Percentiles rank a stretch among this genome's conserved stretches.
These are phyloP conservation scores for Drosophila borealis DNA, from an alignment of 2,888 invertebrate species.

Conservation along the genomic window DNA sequence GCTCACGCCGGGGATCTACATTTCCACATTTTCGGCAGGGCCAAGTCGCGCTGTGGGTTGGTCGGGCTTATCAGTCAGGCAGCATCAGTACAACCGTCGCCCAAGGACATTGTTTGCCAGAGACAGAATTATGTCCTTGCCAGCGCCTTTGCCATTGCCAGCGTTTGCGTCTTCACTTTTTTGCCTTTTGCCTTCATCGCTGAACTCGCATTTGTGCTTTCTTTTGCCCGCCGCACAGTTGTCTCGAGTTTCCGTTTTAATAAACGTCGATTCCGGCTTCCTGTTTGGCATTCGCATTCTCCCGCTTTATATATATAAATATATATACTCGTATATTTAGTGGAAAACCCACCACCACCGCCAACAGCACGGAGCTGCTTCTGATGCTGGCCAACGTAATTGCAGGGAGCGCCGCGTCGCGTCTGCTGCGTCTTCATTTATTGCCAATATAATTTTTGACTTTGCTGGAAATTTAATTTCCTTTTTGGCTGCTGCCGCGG, in stretches of 20 bases:
- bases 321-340: slow-evolving; percentile 39
- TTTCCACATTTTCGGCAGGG: slow-evolving; percentile 26
- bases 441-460: slow-evolving; percentile 82
- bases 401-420: slow-evolving; percentile 57
- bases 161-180: slow-evolving; percentile 33
- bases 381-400: slow-evolving; percentile 49
- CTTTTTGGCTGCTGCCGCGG: slow-evolving; percentile 50
- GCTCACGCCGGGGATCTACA: slow-evolving; percentile 2
- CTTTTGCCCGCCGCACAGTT: slow-evolving; percentile 63
- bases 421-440: slow-evolving; percentile 74
- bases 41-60: slow-evolving; percentile 13
- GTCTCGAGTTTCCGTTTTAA: slow-evolving; percentile 82
- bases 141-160: background rate
- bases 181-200: slow-evolving; percentile 12
- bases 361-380: background rate
- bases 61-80: slow-evolving; percentile 63
- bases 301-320: slow-evolving; percentile 8
- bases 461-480: slow-evolving; percentile 83
- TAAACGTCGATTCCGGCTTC: slow-evolving; percentile 82
- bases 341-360: slow-evolving; percentile 27
- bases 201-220: slow-evolving; percentile 25
- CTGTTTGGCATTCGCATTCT: slow-evolving; percentile 63
- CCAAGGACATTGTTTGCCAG: slow-evolving; percentile 69
- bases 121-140: slow-evolving; percentile 69
- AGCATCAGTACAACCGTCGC: slow-evolving; percentile 36